A percentile compares a stretch with the other conserved stretches of the same genome.
Conservation (phyloP, 2,888 invertebrate species). For the Lasioglossum oenotherae region DNA sequence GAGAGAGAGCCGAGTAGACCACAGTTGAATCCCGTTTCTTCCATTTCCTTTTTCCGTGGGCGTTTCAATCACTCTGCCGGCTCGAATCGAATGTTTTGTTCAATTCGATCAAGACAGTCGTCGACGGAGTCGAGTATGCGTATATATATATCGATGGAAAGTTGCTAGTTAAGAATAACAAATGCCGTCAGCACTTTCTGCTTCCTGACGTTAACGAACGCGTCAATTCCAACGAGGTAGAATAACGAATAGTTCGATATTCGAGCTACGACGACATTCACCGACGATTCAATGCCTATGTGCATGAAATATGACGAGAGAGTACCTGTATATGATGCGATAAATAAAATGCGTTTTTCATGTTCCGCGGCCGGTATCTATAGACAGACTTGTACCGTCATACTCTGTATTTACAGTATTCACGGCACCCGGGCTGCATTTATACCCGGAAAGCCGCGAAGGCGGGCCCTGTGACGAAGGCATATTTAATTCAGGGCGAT, state of each 20-base stretch:
- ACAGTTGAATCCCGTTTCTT: background rate
- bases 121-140: background rate
- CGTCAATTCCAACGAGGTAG: conserved; percentile 28
- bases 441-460: conserved; percentile 59
- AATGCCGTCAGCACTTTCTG: conserved; percentile 21
- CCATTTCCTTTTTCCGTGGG: conserved; percentile 11
- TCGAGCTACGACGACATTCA: conserved; percentile 42
- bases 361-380: conserved; percentile 37
- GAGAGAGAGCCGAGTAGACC: background rate
- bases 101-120: background rate
- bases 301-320: conserved; percentile 50
- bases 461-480: conserved; percentile 65
- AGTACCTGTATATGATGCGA: conserved; percentile 33
- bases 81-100: conserved; percentile 1
- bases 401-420: conserved; percentile 65
- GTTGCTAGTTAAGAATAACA: conserved; percentile 12
- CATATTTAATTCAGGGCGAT: conserved; percentile 69
- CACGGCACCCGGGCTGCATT: conserved; percentile 59
- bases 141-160: background rate
- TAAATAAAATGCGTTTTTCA: conserved; percentile 60
- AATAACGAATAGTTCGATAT: conserved; percentile 49
- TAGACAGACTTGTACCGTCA: conserved; percentile 32
- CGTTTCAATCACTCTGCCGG: background rate
- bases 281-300: conserved; percentile 33
- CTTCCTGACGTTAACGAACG: conserved; percentile 41